phyloP scores from a whole-genome alignment of 2,888 invertebrate genomes.

The Eupithecia inturbata region DNA sequence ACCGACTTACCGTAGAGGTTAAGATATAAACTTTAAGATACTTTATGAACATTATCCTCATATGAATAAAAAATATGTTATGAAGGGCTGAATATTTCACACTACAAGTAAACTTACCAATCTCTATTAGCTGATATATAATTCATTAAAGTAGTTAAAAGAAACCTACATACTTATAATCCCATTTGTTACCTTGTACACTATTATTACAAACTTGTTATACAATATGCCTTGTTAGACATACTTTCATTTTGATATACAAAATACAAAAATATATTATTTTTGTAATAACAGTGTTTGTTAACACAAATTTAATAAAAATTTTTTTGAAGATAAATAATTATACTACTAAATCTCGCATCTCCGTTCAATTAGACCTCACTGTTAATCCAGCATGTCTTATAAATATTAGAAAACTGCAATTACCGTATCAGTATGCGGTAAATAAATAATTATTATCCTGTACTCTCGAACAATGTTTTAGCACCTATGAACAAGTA shows the following conservation, averaged over 20 bases:
- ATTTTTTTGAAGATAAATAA: too few species aligned
- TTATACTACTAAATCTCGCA: conserved; percentile 43
- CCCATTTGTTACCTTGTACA: not conserved
- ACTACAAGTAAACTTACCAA: not conserved
- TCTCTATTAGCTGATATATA: not conserved
- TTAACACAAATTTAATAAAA: too few species aligned
- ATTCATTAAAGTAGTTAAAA: not conserved
- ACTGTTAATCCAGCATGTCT: conserved; percentile 59
- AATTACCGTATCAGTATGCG: conserved; percentile 80
- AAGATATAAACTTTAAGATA: conserved; percentile 45
- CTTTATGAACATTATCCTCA: not conserved
- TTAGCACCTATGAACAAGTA: conserved; percentile 19
- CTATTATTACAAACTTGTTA: not conserved
- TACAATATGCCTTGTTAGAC: not conserved
- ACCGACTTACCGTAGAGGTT: conserved; percentile 50
- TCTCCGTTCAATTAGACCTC: conserved; percentile 44
- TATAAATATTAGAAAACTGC: conserved; percentile 82
- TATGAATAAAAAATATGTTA: not conserved
- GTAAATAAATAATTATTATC: conserved; percentile 74
- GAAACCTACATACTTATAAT: not conserved
- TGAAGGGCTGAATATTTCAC: not conserved
- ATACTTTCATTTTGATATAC: not conserved
- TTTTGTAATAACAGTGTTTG: too few species aligned
- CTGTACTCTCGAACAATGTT: conserved; percentile 51
- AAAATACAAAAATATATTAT: too few species aligned